Conservation (phyloP, 1,140 invertebrate genomes). For the Ceratosolen fusciceps region DNA sequence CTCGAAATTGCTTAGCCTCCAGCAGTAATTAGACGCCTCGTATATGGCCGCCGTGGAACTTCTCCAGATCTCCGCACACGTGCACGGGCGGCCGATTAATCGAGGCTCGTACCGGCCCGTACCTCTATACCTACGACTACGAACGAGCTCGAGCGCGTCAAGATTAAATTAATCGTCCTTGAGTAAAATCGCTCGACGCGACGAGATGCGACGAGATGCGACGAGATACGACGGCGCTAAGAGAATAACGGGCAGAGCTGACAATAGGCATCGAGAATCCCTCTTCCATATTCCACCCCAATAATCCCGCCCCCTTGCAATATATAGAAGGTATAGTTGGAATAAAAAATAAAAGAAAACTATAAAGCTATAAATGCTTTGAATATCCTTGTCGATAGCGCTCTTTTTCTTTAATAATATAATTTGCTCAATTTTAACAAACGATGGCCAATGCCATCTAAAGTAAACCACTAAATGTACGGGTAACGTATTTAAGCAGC, state of each 20-base stretch:
- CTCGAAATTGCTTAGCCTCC: slow-evolving; percentile 41
- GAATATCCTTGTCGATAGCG: too few species aligned
- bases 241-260: neutral
- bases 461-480: too few species aligned
- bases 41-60: neutral
- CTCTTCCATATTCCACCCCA: neutral
- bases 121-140: too few species aligned
- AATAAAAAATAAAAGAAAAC: too few species aligned
- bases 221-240: neutral
- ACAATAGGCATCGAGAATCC: slow-evolving; percentile 8
- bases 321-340: too few species aligned
- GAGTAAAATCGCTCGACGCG: slow-evolving; percentile 8
- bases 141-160: neutral
- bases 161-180: slow-evolving; percentile 41
- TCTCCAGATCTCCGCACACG: neutral
- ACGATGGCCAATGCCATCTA: too few species aligned
- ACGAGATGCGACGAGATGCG: neutral
- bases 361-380: too few species aligned
- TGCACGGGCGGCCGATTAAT: neutral
- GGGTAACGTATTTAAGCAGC: too few species aligned
- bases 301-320: too few species aligned
- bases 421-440: too few species aligned
- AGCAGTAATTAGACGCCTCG: slow-evolving; percentile 41
- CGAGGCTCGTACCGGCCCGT: too few species aligned
- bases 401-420: too few species aligned